Evolutionary conservation across 2,113 vertebrate genomes (phyloP).

Genomic region (Phycodurus eques): DNA sequence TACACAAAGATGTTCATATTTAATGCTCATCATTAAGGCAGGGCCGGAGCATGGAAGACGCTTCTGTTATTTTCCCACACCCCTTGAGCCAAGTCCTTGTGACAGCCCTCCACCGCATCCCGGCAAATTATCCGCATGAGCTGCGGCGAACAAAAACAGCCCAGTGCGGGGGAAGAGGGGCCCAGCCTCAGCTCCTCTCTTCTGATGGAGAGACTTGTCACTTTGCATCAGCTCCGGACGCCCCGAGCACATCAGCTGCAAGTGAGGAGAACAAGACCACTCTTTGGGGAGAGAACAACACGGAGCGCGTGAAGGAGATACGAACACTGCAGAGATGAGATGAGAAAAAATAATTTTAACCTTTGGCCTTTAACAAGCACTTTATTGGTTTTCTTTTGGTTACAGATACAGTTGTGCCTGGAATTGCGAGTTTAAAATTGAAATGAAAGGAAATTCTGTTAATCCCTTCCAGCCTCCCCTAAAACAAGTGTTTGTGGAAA

Average conservation of each 20-base stretch:
- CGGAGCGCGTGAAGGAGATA: conserved; percentile 32
- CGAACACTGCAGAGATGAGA: conserved; percentile 10
- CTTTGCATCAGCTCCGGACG: conserved; percentile 72
- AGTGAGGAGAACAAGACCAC: conserved; percentile 64
- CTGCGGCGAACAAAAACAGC: conserved; percentile 76
- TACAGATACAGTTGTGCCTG: not conserved
- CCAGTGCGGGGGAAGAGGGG: conserved; percentile 70
- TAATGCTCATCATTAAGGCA: conserved; percentile 73
- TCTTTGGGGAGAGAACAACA: conserved; percentile 51
- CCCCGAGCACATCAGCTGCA: conserved; percentile 67
- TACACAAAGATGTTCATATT: conserved; percentile 75
- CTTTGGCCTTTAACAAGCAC: not conserved
- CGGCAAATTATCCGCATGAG: conserved; percentile 78
- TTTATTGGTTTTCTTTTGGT: not conserved
- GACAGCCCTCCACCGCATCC: conserved; percentile 79
- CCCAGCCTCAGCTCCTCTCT: conserved; percentile 63
- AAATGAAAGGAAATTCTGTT: not conserved
- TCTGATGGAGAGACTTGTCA: conserved; percentile 70
- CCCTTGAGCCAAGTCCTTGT: conserved; percentile 79
- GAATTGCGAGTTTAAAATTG: not conserved
- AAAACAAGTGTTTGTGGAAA: not conserved
- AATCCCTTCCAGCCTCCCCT: not conserved
- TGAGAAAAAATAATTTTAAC: not conserved
- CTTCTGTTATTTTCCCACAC: conserved; percentile 77
- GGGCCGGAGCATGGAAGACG: conserved; percentile 70